Conservation (phyloP, 2,113 vertebrate species). For the Centrocercus urophasianus region DNA sequence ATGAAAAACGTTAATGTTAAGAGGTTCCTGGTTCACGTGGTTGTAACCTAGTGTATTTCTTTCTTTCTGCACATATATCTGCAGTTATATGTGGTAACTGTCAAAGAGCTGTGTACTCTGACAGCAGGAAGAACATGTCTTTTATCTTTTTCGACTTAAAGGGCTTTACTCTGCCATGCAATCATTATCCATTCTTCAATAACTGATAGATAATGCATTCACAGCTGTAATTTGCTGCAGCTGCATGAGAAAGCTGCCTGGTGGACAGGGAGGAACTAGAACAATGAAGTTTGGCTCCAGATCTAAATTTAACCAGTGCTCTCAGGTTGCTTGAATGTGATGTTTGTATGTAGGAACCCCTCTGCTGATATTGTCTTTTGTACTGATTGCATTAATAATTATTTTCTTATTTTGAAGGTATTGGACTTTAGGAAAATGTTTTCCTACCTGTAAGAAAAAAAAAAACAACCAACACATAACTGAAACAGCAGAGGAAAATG, state of each 20-base stretch:
- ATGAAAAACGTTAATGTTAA: background rate
- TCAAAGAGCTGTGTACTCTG: background rate
- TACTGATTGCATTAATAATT: background rate
- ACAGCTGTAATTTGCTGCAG: constrained; percentile 21
- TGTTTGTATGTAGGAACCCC: background rate
- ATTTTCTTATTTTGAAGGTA: background rate
- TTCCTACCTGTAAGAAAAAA: background rate
- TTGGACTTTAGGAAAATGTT: background rate
- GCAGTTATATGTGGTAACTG: background rate
- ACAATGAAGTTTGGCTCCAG: background rate
- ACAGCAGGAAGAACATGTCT: background rate
- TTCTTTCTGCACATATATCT: background rate
- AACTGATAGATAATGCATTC: constrained; percentile 31
- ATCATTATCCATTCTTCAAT: constrained; percentile 14
- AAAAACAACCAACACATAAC: background rate
- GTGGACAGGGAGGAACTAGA: background rate
- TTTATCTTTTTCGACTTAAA: constrained; percentile 4
- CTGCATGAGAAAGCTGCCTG: background rate
- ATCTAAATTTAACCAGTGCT: background rate
- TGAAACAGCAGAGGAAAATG: background rate
- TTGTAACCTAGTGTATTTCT: background rate
- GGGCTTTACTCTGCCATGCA: background rate
- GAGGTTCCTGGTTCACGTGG: background rate
- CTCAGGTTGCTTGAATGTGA: fast-evolving
- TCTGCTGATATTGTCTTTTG: background rate